Conservation (phyloP, 2,888 invertebrate species). For the Heliconius ethilla region DNA sequence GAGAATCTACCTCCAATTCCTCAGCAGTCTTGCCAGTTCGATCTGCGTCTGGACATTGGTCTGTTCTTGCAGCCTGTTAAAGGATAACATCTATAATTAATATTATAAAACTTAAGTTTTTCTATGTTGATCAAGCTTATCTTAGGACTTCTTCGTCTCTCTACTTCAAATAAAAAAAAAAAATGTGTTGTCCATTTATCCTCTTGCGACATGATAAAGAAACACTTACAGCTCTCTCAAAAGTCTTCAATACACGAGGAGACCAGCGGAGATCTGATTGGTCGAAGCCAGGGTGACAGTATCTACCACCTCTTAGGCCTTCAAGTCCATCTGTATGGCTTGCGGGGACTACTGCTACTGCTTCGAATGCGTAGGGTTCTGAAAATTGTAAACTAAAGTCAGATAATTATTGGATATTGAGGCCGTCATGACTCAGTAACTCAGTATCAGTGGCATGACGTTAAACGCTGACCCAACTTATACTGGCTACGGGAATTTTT, state of each 20-base stretch:
- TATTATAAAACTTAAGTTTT: not conserved
- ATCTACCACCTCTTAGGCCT: conserved; percentile 76
- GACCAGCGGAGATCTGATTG: conserved; percentile 80
- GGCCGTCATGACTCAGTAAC: no score
- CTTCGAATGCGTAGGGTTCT: conserved; percentile 81
- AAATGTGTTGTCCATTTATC: not conserved
- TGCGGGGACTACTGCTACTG: conserved; percentile 82
- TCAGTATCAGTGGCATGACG: no score
- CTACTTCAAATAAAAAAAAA: not conserved
- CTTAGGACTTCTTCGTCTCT: not conserved
- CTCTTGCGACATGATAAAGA: not conserved
- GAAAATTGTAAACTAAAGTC: conserved; percentile 22
- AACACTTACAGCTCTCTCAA: conserved; percentile 76
- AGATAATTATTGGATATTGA: not conserved
- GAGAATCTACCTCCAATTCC: conserved; percentile 83
- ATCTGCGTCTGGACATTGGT: conserved; percentile 57
- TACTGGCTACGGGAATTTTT: no score
- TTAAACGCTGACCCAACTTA: no score
- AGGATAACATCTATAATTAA: not conserved
- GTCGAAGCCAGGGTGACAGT: conserved; percentile 86
- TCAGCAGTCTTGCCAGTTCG: conserved; percentile 66
- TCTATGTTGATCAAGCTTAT: not conserved
- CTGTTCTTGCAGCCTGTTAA: conserved; percentile 63
- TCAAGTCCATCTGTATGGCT: conserved; percentile 72
- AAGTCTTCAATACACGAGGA: conserved; percentile 82